Conservation (phyloP, 1,140 invertebrate species). For the Drosophila orena region DNA sequence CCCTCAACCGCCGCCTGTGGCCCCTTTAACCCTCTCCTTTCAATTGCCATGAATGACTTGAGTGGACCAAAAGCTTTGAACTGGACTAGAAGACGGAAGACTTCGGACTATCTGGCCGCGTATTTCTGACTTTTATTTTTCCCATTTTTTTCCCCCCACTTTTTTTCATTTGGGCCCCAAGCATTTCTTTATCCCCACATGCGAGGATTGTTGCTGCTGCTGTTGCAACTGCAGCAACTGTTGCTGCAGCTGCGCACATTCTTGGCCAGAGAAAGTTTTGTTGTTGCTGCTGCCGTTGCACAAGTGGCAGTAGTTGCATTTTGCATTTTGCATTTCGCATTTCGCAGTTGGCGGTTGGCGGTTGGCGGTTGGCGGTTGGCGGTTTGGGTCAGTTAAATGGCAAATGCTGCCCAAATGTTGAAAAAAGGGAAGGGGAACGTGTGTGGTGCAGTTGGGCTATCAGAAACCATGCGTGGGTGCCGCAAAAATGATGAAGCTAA, state of each 20-base stretch:
- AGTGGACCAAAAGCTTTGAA: conserved; percentile 56
- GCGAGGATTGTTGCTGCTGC: conserved; percentile 40
- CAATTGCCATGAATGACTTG: conserved; percentile 70
- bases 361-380: no score
- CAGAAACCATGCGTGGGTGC: conserved; percentile 30
- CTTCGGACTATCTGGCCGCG: conserved; percentile 48
- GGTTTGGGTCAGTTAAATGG: conserved; percentile 69
- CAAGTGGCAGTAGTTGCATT: conserved; percentile 66
- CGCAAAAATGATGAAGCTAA: conserved; percentile 25
- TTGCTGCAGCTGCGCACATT: conserved; percentile 78
- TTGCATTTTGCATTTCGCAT: conserved; percentile 38
- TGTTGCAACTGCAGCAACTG: conserved; percentile 24
- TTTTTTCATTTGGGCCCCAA: conserved; percentile 25
- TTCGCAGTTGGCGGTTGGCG: not conserved
- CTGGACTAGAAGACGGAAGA: conserved; percentile 68
- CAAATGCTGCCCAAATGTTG: conserved; percentile 37
- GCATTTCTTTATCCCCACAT: conserved; percentile 45
- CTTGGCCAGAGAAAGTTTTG: conserved; percentile 79
- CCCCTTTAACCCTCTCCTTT: conserved; percentile 14
- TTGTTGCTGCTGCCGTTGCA: conserved; percentile 55
- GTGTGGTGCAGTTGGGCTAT: conserved; percentile 3
- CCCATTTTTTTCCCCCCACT: not conserved
- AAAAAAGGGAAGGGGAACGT: not conserved
- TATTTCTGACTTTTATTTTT: conserved; percentile 27
- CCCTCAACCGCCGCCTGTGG: conserved; percentile 24